Conservation (phyloP, 2,113 vertebrate species). For the Sander lucioperca region DNA sequence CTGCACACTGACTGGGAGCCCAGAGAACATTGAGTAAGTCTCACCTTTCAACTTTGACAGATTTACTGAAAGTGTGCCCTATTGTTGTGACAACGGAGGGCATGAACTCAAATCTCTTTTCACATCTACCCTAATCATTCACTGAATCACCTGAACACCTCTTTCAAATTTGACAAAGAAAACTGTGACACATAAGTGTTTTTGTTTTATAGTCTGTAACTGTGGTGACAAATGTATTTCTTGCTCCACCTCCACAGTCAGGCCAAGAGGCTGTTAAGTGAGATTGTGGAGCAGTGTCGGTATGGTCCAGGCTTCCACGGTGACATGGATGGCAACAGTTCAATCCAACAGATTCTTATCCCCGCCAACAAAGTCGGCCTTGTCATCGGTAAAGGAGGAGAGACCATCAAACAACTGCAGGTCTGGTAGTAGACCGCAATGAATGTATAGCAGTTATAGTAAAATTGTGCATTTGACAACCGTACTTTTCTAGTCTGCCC, state of each 20-base stretch:
- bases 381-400: slow-evolving; percentile 98
- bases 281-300: slow-evolving; percentile 98
- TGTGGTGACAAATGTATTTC: slow-evolving; percentile 32
- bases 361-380: slow-evolving; percentile 98
- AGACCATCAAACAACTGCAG: slow-evolving; percentile 99
- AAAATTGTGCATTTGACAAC: background rate
- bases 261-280: slow-evolving; percentile 95
- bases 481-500: background rate
- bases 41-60: slow-evolving; percentile 23
- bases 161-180: slow-evolving; percentile 36
- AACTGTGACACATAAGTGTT: slow-evolving; percentile 13
- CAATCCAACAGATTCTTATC: slow-evolving; percentile 96
- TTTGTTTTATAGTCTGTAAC: slow-evolving; percentile 27
- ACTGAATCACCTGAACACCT: slow-evolving; percentile 49
- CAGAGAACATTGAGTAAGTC: slow-evolving; percentile 98
- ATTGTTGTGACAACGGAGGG: slow-evolving; percentile 39
- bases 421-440: slow-evolving; percentile 72
- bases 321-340: slow-evolving; percentile 92
- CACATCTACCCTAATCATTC: slow-evolving; percentile 37
- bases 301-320: slow-evolving; percentile 95
- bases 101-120: slow-evolving; percentile 41
- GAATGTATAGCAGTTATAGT: background rate
- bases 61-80: slow-evolving; percentile 42
- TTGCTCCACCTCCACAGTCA: slow-evolving; percentile 83
- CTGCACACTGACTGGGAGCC: slow-evolving; percentile 95